These are phyloP conservation scores for Opisthocomus hoazin DNA, from an alignment of 2,113 vertebrate species.

Conservation along the genomic window DNA sequence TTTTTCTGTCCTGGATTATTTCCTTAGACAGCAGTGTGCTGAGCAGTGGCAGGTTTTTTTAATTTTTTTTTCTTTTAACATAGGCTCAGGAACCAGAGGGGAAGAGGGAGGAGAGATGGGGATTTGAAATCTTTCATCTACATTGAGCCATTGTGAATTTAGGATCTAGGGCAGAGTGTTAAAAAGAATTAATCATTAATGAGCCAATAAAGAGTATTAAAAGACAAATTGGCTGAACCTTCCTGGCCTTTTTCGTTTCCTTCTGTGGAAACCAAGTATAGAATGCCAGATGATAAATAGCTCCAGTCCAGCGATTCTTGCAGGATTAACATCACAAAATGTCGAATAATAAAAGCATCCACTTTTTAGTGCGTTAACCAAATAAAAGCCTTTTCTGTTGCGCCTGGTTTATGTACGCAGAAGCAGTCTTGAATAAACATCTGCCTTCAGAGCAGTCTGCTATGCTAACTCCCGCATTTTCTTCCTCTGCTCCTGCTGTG, in stretches of 20 bases:
- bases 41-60: neutral
- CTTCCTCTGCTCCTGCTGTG: neutral
- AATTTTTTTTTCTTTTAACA: neutral
- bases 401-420: neutral
- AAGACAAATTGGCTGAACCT: constrained; percentile 65
- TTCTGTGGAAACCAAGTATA: constrained; percentile 36
- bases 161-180: constrained; percentile 48
- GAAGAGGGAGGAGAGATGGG: neutral
- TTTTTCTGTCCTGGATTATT: neutral
- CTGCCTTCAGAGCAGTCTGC: neutral
- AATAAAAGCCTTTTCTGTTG: neutral
- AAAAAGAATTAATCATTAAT: constrained; percentile 68
- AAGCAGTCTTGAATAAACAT: neutral
- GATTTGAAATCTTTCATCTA: constrained; percentile 45
- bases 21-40: neutral
- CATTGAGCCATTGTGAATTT: constrained; percentile 53
- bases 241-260: constrained; percentile 41
- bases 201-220: constrained; percentile 65
- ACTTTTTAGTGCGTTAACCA: neutral
- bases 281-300: constrained; percentile 31
- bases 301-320: neutral
- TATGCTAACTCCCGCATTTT: neutral
- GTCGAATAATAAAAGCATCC: neutral
- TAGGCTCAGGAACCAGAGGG: neutral
- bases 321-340: constrained; percentile 10